Evolutionary conservation across 2,888 invertebrate genomes (phyloP), one percentile per base, ranked within the genome.

Genomic region (Hipparchia semele): DNA sequence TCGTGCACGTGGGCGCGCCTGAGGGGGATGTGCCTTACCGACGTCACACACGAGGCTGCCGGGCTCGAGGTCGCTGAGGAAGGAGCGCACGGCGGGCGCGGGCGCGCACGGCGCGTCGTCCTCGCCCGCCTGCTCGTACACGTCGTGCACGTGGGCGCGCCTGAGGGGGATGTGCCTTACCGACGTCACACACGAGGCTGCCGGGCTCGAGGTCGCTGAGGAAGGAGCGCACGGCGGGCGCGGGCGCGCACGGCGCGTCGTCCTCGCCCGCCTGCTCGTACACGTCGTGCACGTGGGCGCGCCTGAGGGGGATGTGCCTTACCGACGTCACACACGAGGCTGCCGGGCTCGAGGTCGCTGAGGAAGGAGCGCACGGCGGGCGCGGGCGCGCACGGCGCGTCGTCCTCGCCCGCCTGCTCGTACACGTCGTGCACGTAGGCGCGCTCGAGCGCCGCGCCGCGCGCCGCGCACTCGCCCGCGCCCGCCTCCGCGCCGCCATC

Each of bases 351-450:
- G 70, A 99, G 95, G 80, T 97, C 97, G 72, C 96, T 95, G 79
- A 98, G 95, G 92, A 99, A 99, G 85, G 96, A 82, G 97, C 97
- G 83, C 95, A 96, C 80, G 96, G 98, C 96, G 96, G 98, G 89
- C 87, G 95, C 91, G 76, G 89, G 88, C 79, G 87, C 84, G 13
- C 86, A 83, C 64, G 83, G 83, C 71, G 72, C 94, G 71, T 90
- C 94, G 60, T 95, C 90, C 82, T 96, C 97, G 80, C 96, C 96
- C 81, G 98, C 97, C 89, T 98, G 97, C 87, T 99, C 98, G 95
- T 99, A 99, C 78, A 99, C 99, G 92, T 99, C 97, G 92, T 99
- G 98, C 78, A 99, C 98, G 92, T 98, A 98, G 78, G 98, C 97
- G 90, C 91, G 90, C 84, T 92, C 92, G 80, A 91, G 88, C 73